phyloP scores from a whole-genome alignment of 2,888 invertebrate species.

The Pollenia angustigena region DNA sequence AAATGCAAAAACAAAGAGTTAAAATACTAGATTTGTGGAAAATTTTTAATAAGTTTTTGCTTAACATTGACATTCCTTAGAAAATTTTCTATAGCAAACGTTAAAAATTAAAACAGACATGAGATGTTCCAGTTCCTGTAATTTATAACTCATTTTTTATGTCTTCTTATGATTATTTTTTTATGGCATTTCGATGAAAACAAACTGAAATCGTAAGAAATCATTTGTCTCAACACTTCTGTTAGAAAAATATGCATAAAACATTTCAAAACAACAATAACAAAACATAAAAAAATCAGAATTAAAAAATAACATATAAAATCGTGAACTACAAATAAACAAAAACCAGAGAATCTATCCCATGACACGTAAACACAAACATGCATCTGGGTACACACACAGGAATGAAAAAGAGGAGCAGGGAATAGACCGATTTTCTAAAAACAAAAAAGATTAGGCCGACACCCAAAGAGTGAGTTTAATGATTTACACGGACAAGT shows the following conservation, averaged over 20 bases:
- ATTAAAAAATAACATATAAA: constrained; percentile 59
- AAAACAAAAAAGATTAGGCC: not conserved
- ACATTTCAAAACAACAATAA: constrained; percentile 58
- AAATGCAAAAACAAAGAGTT: not conserved
- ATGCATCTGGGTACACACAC: not conserved
- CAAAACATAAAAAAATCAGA: constrained; percentile 31
- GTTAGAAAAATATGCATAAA: constrained; percentile 67
- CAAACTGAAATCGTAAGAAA: constrained; percentile 57
- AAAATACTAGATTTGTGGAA: too few relatives aligned
- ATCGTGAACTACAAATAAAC: constrained; percentile 70
- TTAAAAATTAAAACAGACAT: constrained; percentile 11
- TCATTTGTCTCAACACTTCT: constrained; percentile 73
- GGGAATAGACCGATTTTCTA: not conserved
- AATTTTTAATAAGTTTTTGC: not conserved
- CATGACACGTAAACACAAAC: constrained; percentile 23
- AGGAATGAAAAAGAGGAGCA: not conserved
- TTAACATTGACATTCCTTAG: constrained; percentile 28
- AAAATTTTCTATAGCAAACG: constrained; percentile 9
- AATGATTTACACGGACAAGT: constrained; percentile 65
- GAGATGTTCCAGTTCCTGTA: constrained; percentile 52
- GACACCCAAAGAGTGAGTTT: constrained; percentile 50
- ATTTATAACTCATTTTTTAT: constrained; percentile 65
- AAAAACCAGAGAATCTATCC: constrained; percentile 50
- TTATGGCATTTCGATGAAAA: constrained; percentile 63
- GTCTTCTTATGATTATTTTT: constrained; percentile 58